A percentile compares a stretch with the other conserved stretches of the same genome.
phyloP scores from a whole-genome alignment of 2,797 vertebrate genomes.

The Gymnopithys bicolor region DNA sequence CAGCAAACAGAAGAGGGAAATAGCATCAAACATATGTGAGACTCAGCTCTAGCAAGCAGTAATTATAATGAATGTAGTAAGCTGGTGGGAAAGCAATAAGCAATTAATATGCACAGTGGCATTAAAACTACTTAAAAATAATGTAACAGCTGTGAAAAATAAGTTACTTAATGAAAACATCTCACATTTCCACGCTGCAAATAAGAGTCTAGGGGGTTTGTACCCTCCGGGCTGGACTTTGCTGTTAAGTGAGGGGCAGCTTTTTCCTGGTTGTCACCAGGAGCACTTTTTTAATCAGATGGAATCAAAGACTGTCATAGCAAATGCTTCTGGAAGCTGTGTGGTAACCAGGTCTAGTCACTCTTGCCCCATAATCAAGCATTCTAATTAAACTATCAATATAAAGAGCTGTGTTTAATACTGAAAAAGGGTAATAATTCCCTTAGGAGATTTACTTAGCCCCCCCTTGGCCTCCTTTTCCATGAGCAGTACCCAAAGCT shows the following conservation, averaged over 20 bases:
- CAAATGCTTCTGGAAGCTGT: background rate
- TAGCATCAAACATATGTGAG: constrained; percentile 12
- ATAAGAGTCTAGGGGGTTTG: background rate
- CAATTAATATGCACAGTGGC: constrained; percentile 66
- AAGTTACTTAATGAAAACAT: constrained; percentile 68
- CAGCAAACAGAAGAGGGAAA: background rate
- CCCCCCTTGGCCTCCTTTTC: background rate
- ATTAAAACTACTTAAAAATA: constrained; percentile 75
- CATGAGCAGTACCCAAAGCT: background rate
- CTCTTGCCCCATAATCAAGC: background rate
- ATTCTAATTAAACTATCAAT: background rate
- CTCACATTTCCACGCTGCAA: constrained; percentile 61
- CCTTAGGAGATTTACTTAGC: background rate
- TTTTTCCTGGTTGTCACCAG: background rate
- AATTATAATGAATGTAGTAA: constrained; percentile 58
- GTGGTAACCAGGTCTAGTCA: background rate
- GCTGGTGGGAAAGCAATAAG: constrained; percentile 65
- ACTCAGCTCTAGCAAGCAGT: background rate
- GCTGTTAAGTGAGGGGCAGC: background rate
- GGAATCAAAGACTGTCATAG: background rate
- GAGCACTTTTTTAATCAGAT: constrained; percentile 1
- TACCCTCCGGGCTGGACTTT: background rate
- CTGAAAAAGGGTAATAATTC: constrained; percentile 18
- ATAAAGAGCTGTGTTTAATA: background rate
- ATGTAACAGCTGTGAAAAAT: constrained; percentile 74